Evolutionary conservation across 2,113 vertebrate genomes (phyloP), one percentile per base, ranked within the genome.

Genomic region (Varanus salvator): DNA sequence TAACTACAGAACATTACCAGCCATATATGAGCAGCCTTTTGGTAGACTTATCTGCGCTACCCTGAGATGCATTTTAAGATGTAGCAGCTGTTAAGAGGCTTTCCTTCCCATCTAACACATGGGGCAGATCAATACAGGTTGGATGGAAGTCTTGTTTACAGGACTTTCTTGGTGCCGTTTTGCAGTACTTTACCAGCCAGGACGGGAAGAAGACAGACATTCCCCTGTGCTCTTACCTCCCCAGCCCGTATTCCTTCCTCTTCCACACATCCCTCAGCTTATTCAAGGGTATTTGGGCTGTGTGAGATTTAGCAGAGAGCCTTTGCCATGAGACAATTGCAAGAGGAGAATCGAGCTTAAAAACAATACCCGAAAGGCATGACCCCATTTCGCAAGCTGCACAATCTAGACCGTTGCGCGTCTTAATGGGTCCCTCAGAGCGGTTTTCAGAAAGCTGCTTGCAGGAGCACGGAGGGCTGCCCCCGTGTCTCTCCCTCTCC

Each of bases 71-170:
- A n/a, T 23, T 76, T 48, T 60, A 60, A 72, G n/a, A 31, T 7
- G 23, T 38, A 75, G 78, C 25, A 25, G 48, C 15, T 19, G 3
- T 68, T 48, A 88, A 88, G 90, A 54, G 48, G 91, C 87, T 54
- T 86, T 90, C 90, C 75, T 54, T 82, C 68, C 76, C 1, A 14
- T 87, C 34, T 52, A 38, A 71, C 60, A 2, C 44, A 50, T 9
- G 31, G 50, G 82, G 87, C 0, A 80, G 71, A 0, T 38, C 69
- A 87, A 87, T 0, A 4, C 80, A 71, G 85, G 52, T 91, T 92
- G 91, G 72, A 85, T 57, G 66, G 34, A 34, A 91, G 93, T 90
- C 91, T 87, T 68, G 64, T 78, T 85, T 21, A 68, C n/a, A 6
- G 75, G 8, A 25, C 48, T 52, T 78, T 31, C 38, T 69, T 8